Evolutionary conservation across 2,888 invertebrate species (phyloP), one percentile per base, ranked within the genome.

Genomic region (Toxonevra muliebris): DNA sequence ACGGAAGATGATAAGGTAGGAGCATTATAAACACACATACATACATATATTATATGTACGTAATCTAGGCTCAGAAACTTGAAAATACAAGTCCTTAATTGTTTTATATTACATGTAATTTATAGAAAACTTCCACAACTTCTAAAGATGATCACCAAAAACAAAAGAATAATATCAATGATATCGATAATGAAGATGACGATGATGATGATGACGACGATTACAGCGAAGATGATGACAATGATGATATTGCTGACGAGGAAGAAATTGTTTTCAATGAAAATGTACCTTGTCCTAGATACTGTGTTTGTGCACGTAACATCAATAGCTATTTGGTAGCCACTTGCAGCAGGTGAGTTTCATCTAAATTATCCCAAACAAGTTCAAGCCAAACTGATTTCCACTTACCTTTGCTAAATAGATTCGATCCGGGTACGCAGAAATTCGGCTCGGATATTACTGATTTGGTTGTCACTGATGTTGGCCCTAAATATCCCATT

Each of bases 401-500:
- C 2, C 42, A 42, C 42, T 42, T 43, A 17, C 9, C 15, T 12
- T 15, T 3, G 1, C 41, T 58, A 12, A n/a, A 8, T n/a, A 84
- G 85, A 72, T 86, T 92, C 77, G 89, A 90, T 82, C 84, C 89
- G 67, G 89, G 89, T 61, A 88, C 88, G 50, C 91, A 91, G 77
- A 88, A 88, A 76, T 92, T 92, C 79, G 88, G 89, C 67, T 87
- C 88, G 61, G 88, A 89, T 71, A 89, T 92, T 72, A 89, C 89
- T 7, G 91, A 91, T 80, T 84, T 92, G 69, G 88, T 89, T 73
- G 89, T 92, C 58, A 88, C 90, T 72, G 89, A 91, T 78, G 88
- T 90, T 41, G 88, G 88, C 58, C 87, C 88, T 2, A 85, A 85
- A 58, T 86, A 86, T 77, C 88, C 89, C 13, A 88, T 90, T 65